phyloP scores from a whole-genome alignment of 2,888 invertebrate genomes.

The Rhorus exstirpatorius region DNA sequence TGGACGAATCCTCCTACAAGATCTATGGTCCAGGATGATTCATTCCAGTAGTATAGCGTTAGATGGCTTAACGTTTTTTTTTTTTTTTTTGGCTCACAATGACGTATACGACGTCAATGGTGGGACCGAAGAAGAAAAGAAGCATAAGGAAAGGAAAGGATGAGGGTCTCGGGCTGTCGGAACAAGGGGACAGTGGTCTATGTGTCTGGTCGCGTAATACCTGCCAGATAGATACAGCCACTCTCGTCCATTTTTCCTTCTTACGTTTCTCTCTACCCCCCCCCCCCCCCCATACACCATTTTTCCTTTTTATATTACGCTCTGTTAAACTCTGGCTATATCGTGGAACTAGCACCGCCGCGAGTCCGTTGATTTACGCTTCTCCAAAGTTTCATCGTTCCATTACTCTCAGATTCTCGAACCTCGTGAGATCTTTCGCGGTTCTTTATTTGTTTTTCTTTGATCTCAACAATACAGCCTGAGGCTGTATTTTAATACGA shows the following conservation, averaged over 20 bases:
- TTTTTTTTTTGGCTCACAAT: slow-evolving; percentile 16
- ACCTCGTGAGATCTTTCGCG: slow-evolving; percentile 57
- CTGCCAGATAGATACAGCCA: slow-evolving; percentile 28
- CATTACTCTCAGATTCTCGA: slow-evolving; percentile 75
- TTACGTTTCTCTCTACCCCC: slow-evolving; percentile 5
- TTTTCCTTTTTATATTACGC: slow-evolving; percentile 34
- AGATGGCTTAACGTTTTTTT: slow-evolving; percentile 21
- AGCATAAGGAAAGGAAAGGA: slow-evolving; percentile 16
- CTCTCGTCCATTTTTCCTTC: slow-evolving; percentile 11
- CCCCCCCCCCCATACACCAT: no score
- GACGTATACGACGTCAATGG: not conserved
- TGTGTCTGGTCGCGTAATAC: slow-evolving; percentile 20
- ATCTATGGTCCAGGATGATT: slow-evolving; percentile 60
- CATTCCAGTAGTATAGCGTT: slow-evolving; percentile 35
- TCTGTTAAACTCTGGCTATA: slow-evolving; percentile 46
- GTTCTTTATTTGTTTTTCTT: slow-evolving; percentile 37
- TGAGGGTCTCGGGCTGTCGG: slow-evolving; percentile 30
- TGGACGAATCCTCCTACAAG: slow-evolving; percentile 59
- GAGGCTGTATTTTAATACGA: slow-evolving; percentile 15
- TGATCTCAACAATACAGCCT: no score
- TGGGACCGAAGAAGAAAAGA: not conserved
- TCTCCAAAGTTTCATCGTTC: slow-evolving; percentile 80
- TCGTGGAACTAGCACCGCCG: slow-evolving; percentile 47
- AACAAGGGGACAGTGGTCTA: slow-evolving; percentile 30
- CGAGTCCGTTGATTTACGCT: slow-evolving; percentile 79